Base-by-base conservation (phyloP, 2,888 invertebrate species). In the Patella pellucida region DNA sequence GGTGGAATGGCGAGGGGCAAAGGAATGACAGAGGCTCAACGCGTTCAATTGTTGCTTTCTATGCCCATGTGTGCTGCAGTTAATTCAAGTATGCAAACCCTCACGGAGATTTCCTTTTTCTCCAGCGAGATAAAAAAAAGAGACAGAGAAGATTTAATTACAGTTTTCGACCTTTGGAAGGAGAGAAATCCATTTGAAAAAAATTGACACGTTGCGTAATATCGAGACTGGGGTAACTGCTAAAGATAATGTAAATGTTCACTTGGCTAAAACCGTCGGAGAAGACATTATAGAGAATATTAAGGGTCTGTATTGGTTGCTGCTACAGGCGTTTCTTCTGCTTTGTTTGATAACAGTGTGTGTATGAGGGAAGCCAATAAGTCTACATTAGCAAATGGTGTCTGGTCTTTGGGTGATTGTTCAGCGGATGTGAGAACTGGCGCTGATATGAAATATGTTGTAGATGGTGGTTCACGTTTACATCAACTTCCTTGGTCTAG, bases 1-100 rank as follows among this genome's bases (percentile, higher is more conserved):
- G 27, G 3, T 31, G 84, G 85, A 12, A 31, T 84, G 52, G 83
- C 81, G 23, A 52, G 82, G 69, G 82, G 83, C 14, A 56, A 80
- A 23, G 83, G 82, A 12, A 81, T 83, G 80, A 51, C 72, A 15
- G 82, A 83, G 67, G n/a, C 51, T 11, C 81, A 83, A 76, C 68
- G 81, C 50, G 19, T 78, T 5, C 73, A 73, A 27, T 83, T 83
- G 84, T 27, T 81, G 15, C 68, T 83, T 7, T 77, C 82, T 1
- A 77, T 81, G 78, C 83, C 81, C 54, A 75, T 77, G 14, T 78
- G 76, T 71, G 71, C 81, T 14, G 75, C 79, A 14, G 68, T 81
- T 7, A 81, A 78, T 73, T 12, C 72, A 56, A 78, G 76, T 2
- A 80, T 83, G 82, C 80, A 80, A 67, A 69, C 74, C 15, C 70